Evolutionary conservation across 2,888 invertebrate species (phyloP), one percentile per base, ranked within the genome.

Genomic region (Pyrrhia umbra): DNA sequence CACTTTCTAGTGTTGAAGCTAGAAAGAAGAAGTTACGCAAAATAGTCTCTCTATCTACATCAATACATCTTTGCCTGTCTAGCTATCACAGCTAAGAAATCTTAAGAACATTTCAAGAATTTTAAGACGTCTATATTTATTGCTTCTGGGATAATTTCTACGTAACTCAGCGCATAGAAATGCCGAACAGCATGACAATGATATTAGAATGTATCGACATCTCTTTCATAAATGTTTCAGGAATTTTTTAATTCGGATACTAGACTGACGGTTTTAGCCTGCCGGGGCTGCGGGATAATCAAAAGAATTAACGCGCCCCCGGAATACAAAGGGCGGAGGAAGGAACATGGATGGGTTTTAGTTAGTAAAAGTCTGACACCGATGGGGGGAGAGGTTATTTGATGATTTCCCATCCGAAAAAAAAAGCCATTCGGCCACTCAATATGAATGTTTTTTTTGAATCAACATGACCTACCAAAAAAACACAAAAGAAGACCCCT

Each of bases 211-310:
- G 13, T 42, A 16, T 16, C 0, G 13, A 23, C 34, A 30, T 8
- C 15, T 21, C 5, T 47, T 62, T 42, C 54, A 64, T 63, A 42
- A 54, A 64, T 64, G 21, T 55, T 63, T 43, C 34, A 49, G 55
- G 43, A n/a, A 10, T 4, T n/a, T 40, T 16, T 30, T 2, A 51
- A 62, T 45, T 39, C 39, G 3, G 10, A 45, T 21, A n/a, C n/a
- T n/a, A n/a, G n/a, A n/a, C n/a, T n/a, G n/a, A n/a, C n/a, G n/a
- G n/a, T n/a, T n/a, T n/a, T n/a, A 34, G 23, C 23, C 23, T 23
- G 23, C 23, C n/a, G n/a, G n/a, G n/a, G n/a, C n/a, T n/a, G n/a
- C n/a, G n/a, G n/a, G n/a, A n/a, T n/a, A n/a, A n/a, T n/a, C n/a
- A n/a, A n/a, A n/a, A n/a, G n/a, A n/a, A n/a, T n/a, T n/a, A n/a